These are phyloP conservation scores for Microcebus jonahi DNA, from an alignment of 2,113 vertebrate species.

Conservation along the genomic window DNA sequence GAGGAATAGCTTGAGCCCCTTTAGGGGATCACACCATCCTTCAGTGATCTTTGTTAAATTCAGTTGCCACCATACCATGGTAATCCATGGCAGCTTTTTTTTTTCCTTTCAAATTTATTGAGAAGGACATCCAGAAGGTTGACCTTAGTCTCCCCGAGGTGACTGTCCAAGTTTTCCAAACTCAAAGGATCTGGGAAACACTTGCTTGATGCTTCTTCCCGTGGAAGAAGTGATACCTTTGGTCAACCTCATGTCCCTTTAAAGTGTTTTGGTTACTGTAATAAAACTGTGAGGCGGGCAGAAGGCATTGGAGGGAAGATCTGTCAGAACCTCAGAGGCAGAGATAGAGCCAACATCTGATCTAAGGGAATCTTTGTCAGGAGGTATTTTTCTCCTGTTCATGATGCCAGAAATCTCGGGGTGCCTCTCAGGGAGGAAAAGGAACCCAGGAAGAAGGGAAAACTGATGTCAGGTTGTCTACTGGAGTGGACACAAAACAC, in stretches of 20 bases:
- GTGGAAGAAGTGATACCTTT: neutral
- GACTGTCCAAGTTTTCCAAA: neutral
- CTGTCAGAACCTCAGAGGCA: neutral
- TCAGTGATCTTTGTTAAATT: neutral
- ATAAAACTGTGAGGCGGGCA: neutral
- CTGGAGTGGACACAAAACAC: neutral
- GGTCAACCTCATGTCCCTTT: neutral
- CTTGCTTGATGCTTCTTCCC: neutral
- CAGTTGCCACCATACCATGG: neutral
- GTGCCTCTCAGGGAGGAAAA: neutral
- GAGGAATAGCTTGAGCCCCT: neutral
- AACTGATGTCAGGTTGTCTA: neutral
- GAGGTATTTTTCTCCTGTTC: neutral
- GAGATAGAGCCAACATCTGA: neutral
- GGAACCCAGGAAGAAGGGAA: neutral
- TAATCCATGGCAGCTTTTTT: neutral
- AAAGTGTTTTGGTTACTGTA: neutral
- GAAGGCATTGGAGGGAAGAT: fast-evolving
- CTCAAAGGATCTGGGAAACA: neutral
- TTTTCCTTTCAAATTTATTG: neutral
- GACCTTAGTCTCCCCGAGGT: neutral
- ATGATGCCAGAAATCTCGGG: neutral
- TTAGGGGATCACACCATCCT: neutral
- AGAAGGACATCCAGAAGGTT: neutral
- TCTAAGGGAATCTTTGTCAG: neutral